Evolutionary conservation across 2,888 invertebrate species (phyloP), one percentile per base, ranked within the genome.

Genomic region (Eristalinus sepulchralis): DNA sequence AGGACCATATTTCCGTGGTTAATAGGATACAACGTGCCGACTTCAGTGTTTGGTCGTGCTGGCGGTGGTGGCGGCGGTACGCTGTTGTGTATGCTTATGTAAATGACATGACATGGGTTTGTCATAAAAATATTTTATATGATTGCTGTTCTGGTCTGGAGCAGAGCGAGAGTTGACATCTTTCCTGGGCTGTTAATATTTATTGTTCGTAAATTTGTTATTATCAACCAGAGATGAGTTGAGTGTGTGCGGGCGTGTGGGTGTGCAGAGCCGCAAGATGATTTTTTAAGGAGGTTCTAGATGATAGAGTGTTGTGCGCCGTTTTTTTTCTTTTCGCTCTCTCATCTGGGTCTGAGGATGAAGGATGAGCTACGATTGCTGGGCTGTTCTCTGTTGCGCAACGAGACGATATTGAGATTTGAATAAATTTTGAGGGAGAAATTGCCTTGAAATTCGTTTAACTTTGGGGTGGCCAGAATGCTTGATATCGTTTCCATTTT

Each of bases 151-250:
- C 39, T 64, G 68, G 33, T 73, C 55, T 73, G 72, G 57, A 27
- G 57, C 57, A 10, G 64, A 60, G 73, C 73, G 22, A 47, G 47
- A 86, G 53, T 70, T 60, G 68, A 78, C 81, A 81, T 82, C 66
- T 78, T 78, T 82, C 47, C 78, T 39, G 68, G 71, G 82, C 70
- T 82, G 82, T 86, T 78, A 82, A 86, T 86, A 86, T 86, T 86
- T 82, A 86, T 82, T 82, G 82, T 82, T 78, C 82, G 86, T 86
- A 82, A 86, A 86, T 86, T 86, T 86, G 73, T 78, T 86, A 86
- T 85, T 85, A 81, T 85, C 81, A 81, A 57, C 47, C 53, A 36
- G 60, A 76, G 72, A 75, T 55, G 68, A 31, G 67, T 59, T 59
- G 34, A 72, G 34, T 60, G 57, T 66, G 39, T 70, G 75, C 64